Conservation (phyloP, 2,888 invertebrate genomes). For the Frankliniella fusca region DNA sequence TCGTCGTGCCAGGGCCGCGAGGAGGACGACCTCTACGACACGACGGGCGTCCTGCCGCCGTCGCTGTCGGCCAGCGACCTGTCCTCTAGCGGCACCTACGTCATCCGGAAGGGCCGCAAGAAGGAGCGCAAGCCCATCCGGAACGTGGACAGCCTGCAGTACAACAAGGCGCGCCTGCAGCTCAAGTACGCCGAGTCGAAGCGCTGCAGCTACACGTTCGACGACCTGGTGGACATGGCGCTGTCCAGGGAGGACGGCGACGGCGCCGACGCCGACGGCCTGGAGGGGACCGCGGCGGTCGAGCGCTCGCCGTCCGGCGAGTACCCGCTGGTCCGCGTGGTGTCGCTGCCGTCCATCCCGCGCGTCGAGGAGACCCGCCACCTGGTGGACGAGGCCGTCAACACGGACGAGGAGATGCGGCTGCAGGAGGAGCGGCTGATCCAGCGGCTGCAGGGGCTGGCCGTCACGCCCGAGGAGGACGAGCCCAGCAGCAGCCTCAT, state of each 20-base stretch:
- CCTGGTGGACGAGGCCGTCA: conserved; percentile 31
- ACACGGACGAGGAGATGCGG: background rate
- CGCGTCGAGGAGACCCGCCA: conserved; percentile 49
- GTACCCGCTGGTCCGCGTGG: conserved; percentile 58
- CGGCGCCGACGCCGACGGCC: background rate
- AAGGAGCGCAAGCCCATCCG: conserved; percentile 61
- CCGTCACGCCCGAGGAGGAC: conserved; percentile 67
- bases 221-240: conserved; percentile 56
- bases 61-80: conserved; percentile 50
- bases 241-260: background rate
- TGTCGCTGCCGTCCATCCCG: conserved; percentile 62
- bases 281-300: background rate
- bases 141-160: conserved; percentile 30
- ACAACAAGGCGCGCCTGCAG: conserved; percentile 31
- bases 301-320: too few relatives aligned
- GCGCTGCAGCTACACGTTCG: conserved; percentile 71
- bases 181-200: conserved; percentile 54
- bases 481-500: conserved; percentile 39
- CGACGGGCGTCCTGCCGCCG: conserved; percentile 35
- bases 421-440: conserved; percentile 17
- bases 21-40: conserved; percentile 39
- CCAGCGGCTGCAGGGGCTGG: conserved; percentile 50
- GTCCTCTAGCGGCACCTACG: conserved; percentile 69
- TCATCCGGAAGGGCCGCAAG: conserved; percentile 68
- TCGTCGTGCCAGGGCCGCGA: conserved; percentile 46